Evolutionary conservation across 2,113 vertebrate genomes (phyloP), one percentile per base, ranked within the genome.

Genomic region (Pseudolaguvia tuberculata): DNA sequence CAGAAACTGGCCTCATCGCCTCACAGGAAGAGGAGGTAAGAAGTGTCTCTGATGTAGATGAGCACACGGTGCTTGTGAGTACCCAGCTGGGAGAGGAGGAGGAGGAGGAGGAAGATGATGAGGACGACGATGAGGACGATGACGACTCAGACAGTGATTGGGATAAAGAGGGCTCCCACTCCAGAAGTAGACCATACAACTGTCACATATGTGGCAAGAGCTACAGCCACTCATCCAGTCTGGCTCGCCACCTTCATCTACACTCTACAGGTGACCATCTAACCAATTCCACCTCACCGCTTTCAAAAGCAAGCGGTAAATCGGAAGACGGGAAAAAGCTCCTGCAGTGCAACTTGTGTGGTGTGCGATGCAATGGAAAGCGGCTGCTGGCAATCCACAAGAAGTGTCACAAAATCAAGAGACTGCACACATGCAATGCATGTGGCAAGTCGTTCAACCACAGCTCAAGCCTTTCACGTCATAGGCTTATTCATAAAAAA

Each of bases 361-460:
- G 81, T 2, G 78, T 78, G 20, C 45, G 58, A 21, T 83, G 81
- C 76, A 83, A 83, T 3, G 81, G 81, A 45, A 83, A 76, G 62
- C 62, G 81, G 23, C 72, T 83, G 47, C 58, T 83, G 72, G 81
- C 81, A 27, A 80, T 83, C 21, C 81, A 83, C 62, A 83, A 83
- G 72, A 83, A 83, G 68, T 75, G 78, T 65, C 81, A 83, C 75
- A 83, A 83, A 78, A 78, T 79, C 73, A 83, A 83, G 68, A 75
- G 81, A 70, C 72, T 83, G 76, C 81, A 83, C 73, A 76, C 78
- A 1, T 92, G 91, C 77, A 87, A 83, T 12, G 87, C 89, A 77
- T 93, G 92, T 0, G 91, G 91, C 6, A 90, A 92, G 79, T 87
- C 90, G 51, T 93, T 93, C 81, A 86, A 90, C 81, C 92, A 90